Base-by-base conservation (phyloP, 1,140 invertebrate genomes). In the Drosophila santomea region DNA sequence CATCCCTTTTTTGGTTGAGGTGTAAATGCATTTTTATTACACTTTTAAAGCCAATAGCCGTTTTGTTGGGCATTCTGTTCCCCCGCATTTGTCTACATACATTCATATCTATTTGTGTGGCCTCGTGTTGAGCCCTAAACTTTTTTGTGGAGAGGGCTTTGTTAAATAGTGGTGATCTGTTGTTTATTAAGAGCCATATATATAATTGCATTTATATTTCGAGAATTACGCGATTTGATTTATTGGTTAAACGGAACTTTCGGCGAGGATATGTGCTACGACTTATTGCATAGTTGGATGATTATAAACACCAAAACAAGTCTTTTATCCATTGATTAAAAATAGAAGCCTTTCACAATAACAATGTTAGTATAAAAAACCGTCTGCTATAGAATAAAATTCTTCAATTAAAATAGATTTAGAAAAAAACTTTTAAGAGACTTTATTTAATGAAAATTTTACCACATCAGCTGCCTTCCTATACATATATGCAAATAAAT, bases 11-110 rank as follows among this genome's bases (percentile, higher is more conserved):
- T 44, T 35, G 43, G 60, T 44, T 5, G 35, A 74, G 48, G 44
- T 78, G 74, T 81, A 83, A 83, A 83, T 82, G 80, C 75, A 66
- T 75, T 82, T 83, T 74, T 83, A 82, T 75, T 74, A 79, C 64
- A 61, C 50, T 78, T 74, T 78, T 60, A 58, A 74, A 79, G 67
- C 81, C 68, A 61, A 62, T 77, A 61, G 28, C 32, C 58, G 28
- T 39, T 51, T 73, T 54, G 54, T 39, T 60, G 45, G 39, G 52
- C 45, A 12, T 62, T 55, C n/a, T 39, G 43, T 56, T 64, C 11
- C 32, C 32, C 3, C 20, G 20, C 2, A 35, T 63, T 69, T 45
- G 47, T 58, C 35, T 56, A n/a, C 25, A 43, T 38, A 11, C 12
- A 38, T 38, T 3, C 8, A 8, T 10, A 32, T 61, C 43, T 45